Evolutionary conservation across 2,113 vertebrate genomes (phyloP).

Genomic region (Pseudorectes ferrugineus): DNA sequence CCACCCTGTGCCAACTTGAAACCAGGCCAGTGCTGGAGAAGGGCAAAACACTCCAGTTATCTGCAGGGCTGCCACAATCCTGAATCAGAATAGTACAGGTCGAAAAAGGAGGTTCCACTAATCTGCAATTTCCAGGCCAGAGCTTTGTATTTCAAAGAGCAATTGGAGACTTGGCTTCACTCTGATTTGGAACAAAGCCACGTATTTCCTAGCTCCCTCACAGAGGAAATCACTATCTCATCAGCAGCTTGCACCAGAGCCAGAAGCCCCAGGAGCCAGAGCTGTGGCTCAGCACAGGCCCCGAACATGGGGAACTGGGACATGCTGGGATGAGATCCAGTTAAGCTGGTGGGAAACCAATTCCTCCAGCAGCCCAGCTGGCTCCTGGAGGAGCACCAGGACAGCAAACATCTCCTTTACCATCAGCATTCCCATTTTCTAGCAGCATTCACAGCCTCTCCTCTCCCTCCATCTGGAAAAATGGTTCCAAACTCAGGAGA

Average conservation of each 20-base stretch:
- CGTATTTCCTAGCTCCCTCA: neutral
- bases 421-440: neutral
- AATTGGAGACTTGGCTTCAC: neutral
- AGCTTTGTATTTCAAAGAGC: neutral
- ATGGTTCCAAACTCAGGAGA: neutral
- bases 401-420: neutral
- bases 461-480: neutral
- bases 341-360: rapidly evolving
- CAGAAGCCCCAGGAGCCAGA: neutral
- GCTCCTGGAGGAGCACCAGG: neutral
- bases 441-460: neutral
- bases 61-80: neutral
- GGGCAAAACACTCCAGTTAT: neutral
- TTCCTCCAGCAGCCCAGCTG: neutral
- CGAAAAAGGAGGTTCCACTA: neutral
- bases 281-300: neutral
- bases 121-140: neutral
- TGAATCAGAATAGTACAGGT: neutral
- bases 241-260: neutral
- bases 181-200: neutral
- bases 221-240: neutral
- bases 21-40: neutral
- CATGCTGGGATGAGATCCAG: neutral
- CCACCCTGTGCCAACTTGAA: neutral
- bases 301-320: rapidly evolving